Base-by-base conservation (phyloP, 2,888 invertebrate species). In the Amphipoea oculea region DNA sequence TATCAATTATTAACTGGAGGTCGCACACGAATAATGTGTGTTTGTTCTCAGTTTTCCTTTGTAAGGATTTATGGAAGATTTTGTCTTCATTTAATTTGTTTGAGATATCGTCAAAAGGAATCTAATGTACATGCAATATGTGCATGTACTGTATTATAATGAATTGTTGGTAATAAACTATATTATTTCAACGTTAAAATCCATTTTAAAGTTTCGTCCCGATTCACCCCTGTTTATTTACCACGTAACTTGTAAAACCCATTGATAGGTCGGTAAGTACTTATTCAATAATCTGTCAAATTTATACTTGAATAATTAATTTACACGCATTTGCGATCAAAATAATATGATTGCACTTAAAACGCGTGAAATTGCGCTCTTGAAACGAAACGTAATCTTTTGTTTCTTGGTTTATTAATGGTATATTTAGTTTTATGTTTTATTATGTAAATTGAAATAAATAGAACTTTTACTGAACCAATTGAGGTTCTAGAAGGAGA, bases 1-100 rank as follows among this genome's bases (percentile, higher is more conserved):
- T 81, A 66, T 76, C 73, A 74, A 80, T 83, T 83, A 78, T 72
- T 63, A 57, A 66, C 75, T 74, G 12, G 0, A 12, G 40, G 69
- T 40, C 63, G 54, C 29, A 29, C 57, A 70, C 23, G 51, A 62
- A 62, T 4, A 66, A 63, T 11, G 42, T n/a, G 2, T 70, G 40
- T 84, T 84, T 78, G 48, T 65, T 82, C 48, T 75, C 36, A 40
- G 36, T 40, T 45, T 71, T 12, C 7, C 1, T 12, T 4, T 14
- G 36, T 36, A 54, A 40, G 4, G 36, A 40, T 70, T n/a, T 40
- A 17, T 40, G 9, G 40, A 54, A 40, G 54, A 23, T 23, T 54
- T 40, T 40, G 57, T 60, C n/a, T 60, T 60, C 20, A 20, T 3
- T 42, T n/a, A 17, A 23, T 69, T 69, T 20, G 20, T 69, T 48